phyloP scores from a whole-genome alignment of 2,797 vertebrate species.

The Coracias cyanogaster region DNA sequence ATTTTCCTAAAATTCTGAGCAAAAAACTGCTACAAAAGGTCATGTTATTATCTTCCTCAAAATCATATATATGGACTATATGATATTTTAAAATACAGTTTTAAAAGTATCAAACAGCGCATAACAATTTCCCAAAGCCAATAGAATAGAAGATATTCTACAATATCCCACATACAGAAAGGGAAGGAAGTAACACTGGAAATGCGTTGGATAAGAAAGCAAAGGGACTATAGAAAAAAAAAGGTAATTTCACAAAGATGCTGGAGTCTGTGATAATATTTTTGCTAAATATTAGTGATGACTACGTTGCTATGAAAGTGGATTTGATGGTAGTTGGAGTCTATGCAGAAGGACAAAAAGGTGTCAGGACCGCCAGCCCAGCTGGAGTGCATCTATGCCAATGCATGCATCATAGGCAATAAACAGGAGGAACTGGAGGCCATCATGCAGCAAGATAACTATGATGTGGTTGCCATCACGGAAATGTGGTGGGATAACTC shows the following conservation, averaged over 20 bases:
- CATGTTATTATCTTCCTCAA: background rate
- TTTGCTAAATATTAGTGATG: background rate
- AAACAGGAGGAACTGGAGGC: too few species aligned
- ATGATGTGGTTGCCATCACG: too few species aligned
- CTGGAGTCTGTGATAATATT: background rate
- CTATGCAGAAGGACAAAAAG: background rate
- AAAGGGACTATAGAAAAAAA: background rate
- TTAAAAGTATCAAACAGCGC: background rate
- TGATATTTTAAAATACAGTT: background rate
- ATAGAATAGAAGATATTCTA: background rate
- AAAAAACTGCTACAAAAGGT: background rate
- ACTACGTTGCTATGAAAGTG: background rate
- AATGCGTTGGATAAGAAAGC: background rate
- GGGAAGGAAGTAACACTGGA: background rate
- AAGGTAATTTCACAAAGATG: background rate
- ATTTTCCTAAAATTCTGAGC: background rate
- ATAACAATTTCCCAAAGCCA: background rate
- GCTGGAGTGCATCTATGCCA: too few species aligned
- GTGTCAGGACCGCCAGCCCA: too few species aligned
- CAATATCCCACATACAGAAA: background rate
- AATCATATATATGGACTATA: background rate
- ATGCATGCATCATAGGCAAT: too few species aligned
- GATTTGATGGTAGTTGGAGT: background rate
- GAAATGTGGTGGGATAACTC: too few species aligned
- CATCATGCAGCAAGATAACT: too few species aligned